A percentile compares a stretch with the other conserved stretches of the same genome.
Evolutionary conservation across 2,113 vertebrate genomes (phyloP).

Genomic region (Heterotilapia buettikoferi): DNA sequence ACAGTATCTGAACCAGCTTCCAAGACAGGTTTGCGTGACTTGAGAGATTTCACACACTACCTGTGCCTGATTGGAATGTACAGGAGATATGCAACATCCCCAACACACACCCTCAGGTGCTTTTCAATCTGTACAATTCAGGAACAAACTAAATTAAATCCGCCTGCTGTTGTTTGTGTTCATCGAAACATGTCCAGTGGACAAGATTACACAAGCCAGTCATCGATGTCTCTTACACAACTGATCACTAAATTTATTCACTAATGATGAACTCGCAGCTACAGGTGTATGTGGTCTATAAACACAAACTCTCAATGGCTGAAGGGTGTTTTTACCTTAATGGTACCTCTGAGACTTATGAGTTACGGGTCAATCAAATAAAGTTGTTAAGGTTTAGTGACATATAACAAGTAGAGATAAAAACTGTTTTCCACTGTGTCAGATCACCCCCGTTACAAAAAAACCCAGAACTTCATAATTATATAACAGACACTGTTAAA

Average conservation of each 20-base stretch:
- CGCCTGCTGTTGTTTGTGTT: neutral
- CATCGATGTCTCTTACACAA: neutral
- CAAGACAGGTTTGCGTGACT: slow-evolving; percentile 30
- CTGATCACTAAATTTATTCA: neutral
- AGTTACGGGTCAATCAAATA: neutral
- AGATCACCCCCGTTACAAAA: neutral
- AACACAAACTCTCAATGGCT: neutral
- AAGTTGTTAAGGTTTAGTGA: neutral
- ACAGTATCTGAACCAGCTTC: neutral
- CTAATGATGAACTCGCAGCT: neutral
- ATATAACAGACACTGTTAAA: neutral
- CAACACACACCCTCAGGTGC: slow-evolving; percentile 41
- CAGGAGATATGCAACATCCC: slow-evolving; percentile 15
- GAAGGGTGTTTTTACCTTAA: neutral
- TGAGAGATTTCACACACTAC: slow-evolving; percentile 25
- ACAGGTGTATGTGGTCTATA: neutral
- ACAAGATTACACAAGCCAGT: neutral
- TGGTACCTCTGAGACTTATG: neutral
- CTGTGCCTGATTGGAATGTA: slow-evolving; percentile 39
- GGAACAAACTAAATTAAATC: slow-evolving; percentile 11
- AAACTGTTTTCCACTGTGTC: neutral
- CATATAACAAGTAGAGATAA: too few species aligned
- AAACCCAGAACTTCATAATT: neutral
- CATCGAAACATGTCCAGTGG: neutral
- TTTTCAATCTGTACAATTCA: neutral